Evolutionary conservation across 2,797 vertebrate genomes (phyloP), one percentile per base, ranked within the genome.

Genomic region (Silurus aristotelis): DNA sequence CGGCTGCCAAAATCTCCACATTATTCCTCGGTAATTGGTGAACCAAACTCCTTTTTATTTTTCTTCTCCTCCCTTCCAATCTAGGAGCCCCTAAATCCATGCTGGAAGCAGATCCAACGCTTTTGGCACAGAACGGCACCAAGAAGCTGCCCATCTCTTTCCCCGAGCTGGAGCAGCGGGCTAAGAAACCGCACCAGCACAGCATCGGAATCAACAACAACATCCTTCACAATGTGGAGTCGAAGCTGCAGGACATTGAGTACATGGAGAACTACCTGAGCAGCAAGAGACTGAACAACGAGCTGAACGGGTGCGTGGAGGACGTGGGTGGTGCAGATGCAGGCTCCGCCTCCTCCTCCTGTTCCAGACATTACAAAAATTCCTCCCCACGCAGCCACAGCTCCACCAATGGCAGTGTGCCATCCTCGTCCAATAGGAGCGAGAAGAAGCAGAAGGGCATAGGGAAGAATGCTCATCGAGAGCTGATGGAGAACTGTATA

Each of bases 191-290:
- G 78, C 92, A 89, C 52, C 92, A 92, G 67, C 94, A 97, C 92
- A 96, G 96, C 89, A 93, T 98, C 88, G 97, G 97, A 89, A 98
- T 98, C 95, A 99, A 97, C 92, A 92, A 96, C 93, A 99, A 98
- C 94, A 98, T 99, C 94, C 93, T 98, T 91, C 97, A 98, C 89
- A 93, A 96, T 88, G 96, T 97, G 96, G 97, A 99, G 97, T 98
- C 97, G 94, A 98, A 97, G 95, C 96, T 98, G 91, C 97, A 97
- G 95, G 98, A 99, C 95, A 96, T 97, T 80, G 98, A 99, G 92
- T 99, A 97, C 91, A 98, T 98, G 95, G 98, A 99, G 92, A 99
- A 97, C 94, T 97, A 97, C 93, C 95, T 97, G 83, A 97, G 96
- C 90, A 95, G 95, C 92, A 99, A 98, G 96, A 97, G 97, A 95